A percentile compares a stretch with the other conserved stretches of the same genome.
phyloP scores from a whole-genome alignment of 2,888 invertebrate species.

The Caprella mutica region DNA sequence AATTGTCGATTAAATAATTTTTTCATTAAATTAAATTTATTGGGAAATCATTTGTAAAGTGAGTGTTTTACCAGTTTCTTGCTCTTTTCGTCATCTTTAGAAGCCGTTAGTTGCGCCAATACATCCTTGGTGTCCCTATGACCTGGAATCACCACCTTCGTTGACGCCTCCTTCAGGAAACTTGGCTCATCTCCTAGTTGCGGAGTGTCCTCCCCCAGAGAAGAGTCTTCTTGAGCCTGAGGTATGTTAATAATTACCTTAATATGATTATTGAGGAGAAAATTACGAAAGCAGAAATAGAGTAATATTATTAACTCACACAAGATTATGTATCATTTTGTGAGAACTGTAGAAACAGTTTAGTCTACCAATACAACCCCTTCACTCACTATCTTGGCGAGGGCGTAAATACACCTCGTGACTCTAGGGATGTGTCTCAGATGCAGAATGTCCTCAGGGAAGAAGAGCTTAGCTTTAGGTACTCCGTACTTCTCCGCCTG shows the following conservation, averaged over 20 bases:
- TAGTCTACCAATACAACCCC: too few species aligned
- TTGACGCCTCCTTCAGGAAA: slow-evolving; percentile 17
- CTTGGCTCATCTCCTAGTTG: slow-evolving; percentile 26
- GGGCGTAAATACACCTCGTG: slow-evolving; percentile 19
- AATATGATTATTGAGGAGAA: background rate
- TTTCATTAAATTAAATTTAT: too few species aligned
- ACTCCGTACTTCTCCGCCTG: slow-evolving; percentile 28
- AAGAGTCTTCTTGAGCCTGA: slow-evolving; percentile 18
- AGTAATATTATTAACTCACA: too few species aligned
- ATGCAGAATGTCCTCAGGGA: slow-evolving; percentile 19
- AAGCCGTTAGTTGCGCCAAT: slow-evolving; percentile 20
- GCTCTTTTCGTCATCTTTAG: slow-evolving; percentile 15
- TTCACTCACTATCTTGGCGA: slow-evolving; percentile 16
- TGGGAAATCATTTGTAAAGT: slow-evolving; percentile 24
- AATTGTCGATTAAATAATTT: too few species aligned
- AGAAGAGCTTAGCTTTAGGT: slow-evolving; percentile 19
- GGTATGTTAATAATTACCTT: background rate
- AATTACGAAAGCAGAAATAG: too few species aligned
- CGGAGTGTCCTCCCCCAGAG: slow-evolving; percentile 13
- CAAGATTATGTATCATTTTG: too few species aligned
- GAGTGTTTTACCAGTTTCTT: slow-evolving; percentile 19
- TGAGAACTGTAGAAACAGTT: too few species aligned
- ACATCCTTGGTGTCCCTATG: slow-evolving; percentile 30
- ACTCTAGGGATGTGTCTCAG: slow-evolving; percentile 20
- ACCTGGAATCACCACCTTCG: slow-evolving; percentile 24